Conservation (phyloP, 2,888 invertebrate genomes). For the Pyrrhia umbra region DNA sequence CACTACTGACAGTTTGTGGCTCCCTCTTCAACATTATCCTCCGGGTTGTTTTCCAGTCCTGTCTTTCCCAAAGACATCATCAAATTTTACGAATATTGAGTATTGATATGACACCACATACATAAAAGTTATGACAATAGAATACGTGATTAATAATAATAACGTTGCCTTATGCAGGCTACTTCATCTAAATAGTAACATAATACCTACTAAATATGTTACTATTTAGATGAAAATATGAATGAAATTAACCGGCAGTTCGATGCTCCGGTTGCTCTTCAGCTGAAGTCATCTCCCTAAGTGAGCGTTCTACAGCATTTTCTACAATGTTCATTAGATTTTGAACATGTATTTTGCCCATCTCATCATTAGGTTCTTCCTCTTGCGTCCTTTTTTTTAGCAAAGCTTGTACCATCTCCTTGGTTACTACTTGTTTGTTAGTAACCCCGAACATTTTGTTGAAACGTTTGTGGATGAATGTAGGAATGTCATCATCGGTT, state of each 20-base stretch:
- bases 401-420: constrained; percentile 53
- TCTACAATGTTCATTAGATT: constrained; percentile 52
- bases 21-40: constrained; percentile 18
- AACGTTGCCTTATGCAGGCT: constrained; percentile 11
- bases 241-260: constrained; percentile 35
- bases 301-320: constrained; percentile 48
- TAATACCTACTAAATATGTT: constrained; percentile 11
- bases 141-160: constrained; percentile 29
- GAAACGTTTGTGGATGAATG: constrained; percentile 42
- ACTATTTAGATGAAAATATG: constrained; percentile 13
- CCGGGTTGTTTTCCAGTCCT: constrained; percentile 13
- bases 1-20: constrained; percentile 28
- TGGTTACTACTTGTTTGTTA: constrained; percentile 44
- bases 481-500: constrained; percentile 42
- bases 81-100: constrained; percentile 27
- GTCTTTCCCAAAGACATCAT: constrained; percentile 23
- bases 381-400: constrained; percentile 41
- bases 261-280: constrained; percentile 33
- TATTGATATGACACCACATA: constrained; percentile 50
- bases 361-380: constrained; percentile 50
- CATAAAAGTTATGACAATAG: constrained; percentile 40
- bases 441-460: constrained; percentile 48
- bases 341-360: constrained; percentile 53
- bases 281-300: constrained; percentile 35
- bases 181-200: not conserved